phyloP scores from a whole-genome alignment of 2,113 vertebrate species.

The Diadophis punctatus region DNA sequence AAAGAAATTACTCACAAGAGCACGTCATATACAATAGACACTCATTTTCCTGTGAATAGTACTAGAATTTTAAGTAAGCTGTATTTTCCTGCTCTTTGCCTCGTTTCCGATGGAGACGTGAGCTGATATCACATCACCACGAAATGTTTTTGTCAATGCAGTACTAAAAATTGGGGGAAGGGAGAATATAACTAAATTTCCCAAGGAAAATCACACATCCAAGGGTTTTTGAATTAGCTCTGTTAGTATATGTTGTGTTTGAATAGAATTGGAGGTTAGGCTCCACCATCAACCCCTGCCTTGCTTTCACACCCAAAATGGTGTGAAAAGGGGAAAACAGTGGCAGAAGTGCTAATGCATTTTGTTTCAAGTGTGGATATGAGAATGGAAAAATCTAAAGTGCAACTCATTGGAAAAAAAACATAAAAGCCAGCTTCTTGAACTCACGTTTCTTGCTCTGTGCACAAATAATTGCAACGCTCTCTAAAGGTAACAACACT shows the following conservation, averaged over 20 bases:
- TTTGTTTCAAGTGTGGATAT: constrained; percentile 31
- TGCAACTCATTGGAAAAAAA: constrained; percentile 32
- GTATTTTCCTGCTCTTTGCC: neutral
- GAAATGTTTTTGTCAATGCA: constrained; percentile 12
- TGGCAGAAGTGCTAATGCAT: constrained; percentile 47
- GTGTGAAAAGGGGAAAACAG: constrained; percentile 45
- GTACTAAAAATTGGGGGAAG: neutral
- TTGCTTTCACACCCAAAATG: constrained; percentile 43
- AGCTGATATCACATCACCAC: constrained; percentile 7
- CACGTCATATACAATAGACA: neutral
- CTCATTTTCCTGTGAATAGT: constrained; percentile 13
- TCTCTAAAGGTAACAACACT: constrained; percentile 23
- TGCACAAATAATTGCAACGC: constrained; percentile 44
- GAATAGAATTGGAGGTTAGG: constrained; percentile 43
- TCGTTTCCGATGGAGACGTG: accelerated
- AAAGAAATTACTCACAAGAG: neutral
- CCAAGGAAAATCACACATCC: constrained; percentile 5
- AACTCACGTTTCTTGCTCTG: constrained; percentile 23
- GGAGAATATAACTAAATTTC: constrained; percentile 6
- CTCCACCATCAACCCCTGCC: constrained; percentile 46
- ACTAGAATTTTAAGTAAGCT: constrained; percentile 39
- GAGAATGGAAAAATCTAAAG: neutral
- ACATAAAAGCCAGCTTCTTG: neutral
- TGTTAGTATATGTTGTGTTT: constrained; percentile 32
- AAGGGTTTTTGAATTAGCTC: constrained; percentile 37